Conservation (phyloP, 2,113 vertebrate species). For the Hypocryptadius cinnamomeus region DNA sequence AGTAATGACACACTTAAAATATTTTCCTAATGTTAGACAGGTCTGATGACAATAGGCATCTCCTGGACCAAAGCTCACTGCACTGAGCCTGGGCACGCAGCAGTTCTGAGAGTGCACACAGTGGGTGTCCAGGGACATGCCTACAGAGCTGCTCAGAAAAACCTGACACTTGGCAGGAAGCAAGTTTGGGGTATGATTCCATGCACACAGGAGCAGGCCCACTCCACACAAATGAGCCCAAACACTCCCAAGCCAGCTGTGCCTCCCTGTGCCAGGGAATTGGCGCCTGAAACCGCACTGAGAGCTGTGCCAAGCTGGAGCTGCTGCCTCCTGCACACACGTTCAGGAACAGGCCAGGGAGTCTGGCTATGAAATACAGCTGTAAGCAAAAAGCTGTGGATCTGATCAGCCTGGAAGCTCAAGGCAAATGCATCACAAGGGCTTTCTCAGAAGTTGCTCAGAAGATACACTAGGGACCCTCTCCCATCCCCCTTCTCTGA, state of each 20-base stretch:
- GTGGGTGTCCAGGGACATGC: not conserved
- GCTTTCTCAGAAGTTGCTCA: not conserved
- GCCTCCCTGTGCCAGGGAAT: not conserved
- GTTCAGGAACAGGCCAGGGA: not conserved
- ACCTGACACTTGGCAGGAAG: not conserved
- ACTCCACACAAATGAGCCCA: not conserved
- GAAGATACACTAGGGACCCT: accelerated
- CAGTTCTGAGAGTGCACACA: not conserved
- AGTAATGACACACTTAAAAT: not conserved
- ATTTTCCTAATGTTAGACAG: not conserved
- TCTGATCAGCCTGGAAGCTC: not conserved
- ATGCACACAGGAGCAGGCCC: not conserved
- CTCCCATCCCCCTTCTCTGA: not conserved
- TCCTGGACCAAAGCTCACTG: not conserved
- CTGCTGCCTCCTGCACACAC: not conserved
- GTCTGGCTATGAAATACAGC: accelerated
- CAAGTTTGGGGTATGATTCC: not conserved
- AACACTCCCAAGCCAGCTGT: not conserved
- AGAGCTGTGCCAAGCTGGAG: not conserved
- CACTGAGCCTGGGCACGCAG: not conserved
- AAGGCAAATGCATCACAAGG: not conserved
- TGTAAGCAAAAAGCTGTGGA: not conserved
- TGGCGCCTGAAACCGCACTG: accelerated
- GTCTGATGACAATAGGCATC: not conserved
- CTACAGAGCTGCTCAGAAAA: not conserved